Evolutionary conservation across 2,113 vertebrate species (phyloP).

Genomic region (Octodon degus): DNA sequence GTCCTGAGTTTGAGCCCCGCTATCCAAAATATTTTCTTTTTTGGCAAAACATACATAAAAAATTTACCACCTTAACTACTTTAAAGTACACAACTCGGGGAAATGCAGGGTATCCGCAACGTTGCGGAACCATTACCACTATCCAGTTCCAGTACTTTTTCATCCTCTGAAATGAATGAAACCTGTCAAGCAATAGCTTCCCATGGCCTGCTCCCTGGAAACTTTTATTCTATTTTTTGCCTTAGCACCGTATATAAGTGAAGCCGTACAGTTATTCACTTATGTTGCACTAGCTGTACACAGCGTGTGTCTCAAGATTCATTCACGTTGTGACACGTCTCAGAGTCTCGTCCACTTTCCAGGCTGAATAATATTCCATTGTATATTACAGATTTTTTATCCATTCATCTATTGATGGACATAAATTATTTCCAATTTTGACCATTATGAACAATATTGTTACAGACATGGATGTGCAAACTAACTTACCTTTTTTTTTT

Average conservation of each 20-base stretch:
- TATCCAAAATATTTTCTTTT: too few relatives aligned
- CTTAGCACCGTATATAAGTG: not conserved
- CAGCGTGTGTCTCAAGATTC: not conserved
- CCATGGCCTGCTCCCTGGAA: not conserved
- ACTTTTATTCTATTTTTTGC: not conserved
- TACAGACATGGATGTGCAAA: not conserved
- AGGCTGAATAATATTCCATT: not conserved
- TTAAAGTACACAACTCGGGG: not conserved
- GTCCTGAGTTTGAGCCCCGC: too few relatives aligned
- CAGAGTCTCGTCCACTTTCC: constrained; percentile 13
- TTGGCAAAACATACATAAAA: not conserved
- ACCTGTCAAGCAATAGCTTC: not conserved
- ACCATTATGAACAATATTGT: not conserved
- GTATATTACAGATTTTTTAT: not conserved
- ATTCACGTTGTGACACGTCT: not conserved
- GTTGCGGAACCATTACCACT: not conserved
- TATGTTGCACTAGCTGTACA: not conserved
- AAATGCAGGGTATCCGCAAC: not conserved
- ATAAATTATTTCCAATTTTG: not conserved
- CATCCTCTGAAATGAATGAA: not conserved
- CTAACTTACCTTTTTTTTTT: not conserved
- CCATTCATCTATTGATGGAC: not conserved
- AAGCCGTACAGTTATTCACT: not conserved
- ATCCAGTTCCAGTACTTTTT: not conserved
- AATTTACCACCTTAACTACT: not conserved